Percentiles rank a stretch among this genome's conserved stretches.
phyloP scores from a whole-genome alignment of 2,888 invertebrate genomes.

The Mantis religiosa region DNA sequence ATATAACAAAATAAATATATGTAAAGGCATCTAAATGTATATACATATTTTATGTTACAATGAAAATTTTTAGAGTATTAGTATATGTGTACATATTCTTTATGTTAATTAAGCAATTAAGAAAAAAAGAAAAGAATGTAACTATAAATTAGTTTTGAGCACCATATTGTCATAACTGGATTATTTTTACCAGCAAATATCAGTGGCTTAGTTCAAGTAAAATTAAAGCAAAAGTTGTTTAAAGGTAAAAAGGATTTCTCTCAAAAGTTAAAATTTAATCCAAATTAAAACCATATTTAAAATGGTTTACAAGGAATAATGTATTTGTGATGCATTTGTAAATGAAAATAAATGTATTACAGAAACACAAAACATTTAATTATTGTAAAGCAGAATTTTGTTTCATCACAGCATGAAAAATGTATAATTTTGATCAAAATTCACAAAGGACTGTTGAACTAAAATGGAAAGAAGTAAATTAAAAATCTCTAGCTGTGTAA shows the following conservation, averaged over 20 bases:
- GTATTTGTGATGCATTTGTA: no score
- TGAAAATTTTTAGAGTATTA: neutral
- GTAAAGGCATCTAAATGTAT: slow-evolving; percentile 8
- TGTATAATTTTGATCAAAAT: neutral
- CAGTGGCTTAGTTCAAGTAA: neutral
- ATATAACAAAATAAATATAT: neutral
- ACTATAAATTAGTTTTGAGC: neutral
- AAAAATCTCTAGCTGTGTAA: neutral
- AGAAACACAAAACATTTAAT: neutral
- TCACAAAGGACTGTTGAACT: neutral
- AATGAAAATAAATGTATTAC: no score
- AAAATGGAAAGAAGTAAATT: neutral
- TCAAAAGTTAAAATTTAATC: neutral
- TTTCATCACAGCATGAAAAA: neutral
- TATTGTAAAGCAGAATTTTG: neutral
- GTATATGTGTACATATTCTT: neutral
- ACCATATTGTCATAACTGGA: neutral
- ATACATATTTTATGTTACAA: neutral
- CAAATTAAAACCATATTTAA: neutral
- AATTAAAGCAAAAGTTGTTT: neutral
- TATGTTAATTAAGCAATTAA: neutral
- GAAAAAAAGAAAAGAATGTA: neutral
- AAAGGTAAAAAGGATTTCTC: neutral
- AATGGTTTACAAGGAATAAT: neutral
- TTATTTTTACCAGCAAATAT: neutral